phyloP scores from a whole-genome alignment of 2,888 invertebrate species.

The Synergus itoensis region DNA sequence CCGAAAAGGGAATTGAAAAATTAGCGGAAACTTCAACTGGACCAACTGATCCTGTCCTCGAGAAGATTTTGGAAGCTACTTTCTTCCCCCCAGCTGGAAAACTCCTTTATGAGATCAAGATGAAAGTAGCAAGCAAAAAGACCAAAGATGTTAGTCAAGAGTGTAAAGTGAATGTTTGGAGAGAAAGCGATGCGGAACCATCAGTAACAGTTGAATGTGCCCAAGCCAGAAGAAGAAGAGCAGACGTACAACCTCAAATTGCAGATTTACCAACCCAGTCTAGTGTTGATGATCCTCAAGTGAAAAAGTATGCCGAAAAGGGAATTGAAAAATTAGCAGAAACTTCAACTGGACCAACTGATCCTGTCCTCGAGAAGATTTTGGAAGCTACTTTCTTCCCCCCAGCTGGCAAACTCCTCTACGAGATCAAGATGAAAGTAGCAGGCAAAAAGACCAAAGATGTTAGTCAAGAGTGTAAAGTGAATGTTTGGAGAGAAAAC shows the following conservation, averaged over 20 bases:
- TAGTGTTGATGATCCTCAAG: not conserved
- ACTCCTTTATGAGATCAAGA: no score
- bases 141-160: no score
- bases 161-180: no score
- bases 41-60: no score
- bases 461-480: not conserved
- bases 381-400: not conserved
- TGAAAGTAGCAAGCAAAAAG: no score
- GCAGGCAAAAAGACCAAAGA: not conserved
- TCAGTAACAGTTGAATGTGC: no score
- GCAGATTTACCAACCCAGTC: not conserved
- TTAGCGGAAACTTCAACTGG: no score
- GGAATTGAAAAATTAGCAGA: not conserved
- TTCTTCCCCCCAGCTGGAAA: no score
- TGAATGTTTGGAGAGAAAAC: not conserved
- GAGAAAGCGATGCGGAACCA: no score
- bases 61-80: no score
- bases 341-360: not conserved
- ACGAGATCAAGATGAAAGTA: conserved; percentile 4
- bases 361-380: not conserved
- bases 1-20: no score
- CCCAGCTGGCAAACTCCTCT: conserved; percentile 11
- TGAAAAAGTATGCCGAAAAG: not conserved
- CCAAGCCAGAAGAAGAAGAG: no score
- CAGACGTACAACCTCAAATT: not conserved